phyloP scores from a whole-genome alignment of 2,797 vertebrate genomes.

The Ciconia nigra region DNA sequence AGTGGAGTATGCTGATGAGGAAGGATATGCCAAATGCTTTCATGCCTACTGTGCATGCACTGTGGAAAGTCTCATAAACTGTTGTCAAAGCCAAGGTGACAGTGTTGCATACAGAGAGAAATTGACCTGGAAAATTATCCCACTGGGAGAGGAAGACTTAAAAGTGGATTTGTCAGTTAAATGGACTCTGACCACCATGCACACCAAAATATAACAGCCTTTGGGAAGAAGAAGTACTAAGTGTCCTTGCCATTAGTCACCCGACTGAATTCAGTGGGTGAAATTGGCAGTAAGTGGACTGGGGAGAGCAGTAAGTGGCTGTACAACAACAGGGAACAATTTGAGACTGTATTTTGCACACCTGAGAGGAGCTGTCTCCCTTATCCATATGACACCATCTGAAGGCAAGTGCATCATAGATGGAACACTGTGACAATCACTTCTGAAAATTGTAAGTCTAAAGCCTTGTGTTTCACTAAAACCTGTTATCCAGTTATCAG shows the following conservation, averaged over 20 bases:
- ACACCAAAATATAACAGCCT: not conserved
- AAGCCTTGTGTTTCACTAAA: not conserved
- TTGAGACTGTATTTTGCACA: not conserved
- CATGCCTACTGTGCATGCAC: not conserved
- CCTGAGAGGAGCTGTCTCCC: not conserved
- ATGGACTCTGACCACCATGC: not conserved
- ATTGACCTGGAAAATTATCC: not conserved
- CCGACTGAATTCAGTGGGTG: not conserved
- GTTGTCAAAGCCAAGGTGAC: not conserved
- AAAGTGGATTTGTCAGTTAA: not conserved
- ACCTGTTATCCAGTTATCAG: not conserved
- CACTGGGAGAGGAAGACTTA: not conserved
- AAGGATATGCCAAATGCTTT: not conserved
- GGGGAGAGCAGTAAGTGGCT: not conserved
- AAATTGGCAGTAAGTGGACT: not conserved
- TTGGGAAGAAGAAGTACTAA: not conserved
- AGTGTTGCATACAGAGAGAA: not conserved
- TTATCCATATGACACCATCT: not conserved
- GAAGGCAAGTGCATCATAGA: not conserved
- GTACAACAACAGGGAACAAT: not conserved
- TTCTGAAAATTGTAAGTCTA: not conserved
- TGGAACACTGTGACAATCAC: not conserved
- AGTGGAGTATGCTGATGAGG: not conserved
- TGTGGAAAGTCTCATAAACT: not conserved
- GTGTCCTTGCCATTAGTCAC: not conserved